A percentile compares a stretch with the other conserved stretches of the same genome.
Conservation (phyloP, 2,113 vertebrate genomes). For the Peromyscus leucopus region DNA sequence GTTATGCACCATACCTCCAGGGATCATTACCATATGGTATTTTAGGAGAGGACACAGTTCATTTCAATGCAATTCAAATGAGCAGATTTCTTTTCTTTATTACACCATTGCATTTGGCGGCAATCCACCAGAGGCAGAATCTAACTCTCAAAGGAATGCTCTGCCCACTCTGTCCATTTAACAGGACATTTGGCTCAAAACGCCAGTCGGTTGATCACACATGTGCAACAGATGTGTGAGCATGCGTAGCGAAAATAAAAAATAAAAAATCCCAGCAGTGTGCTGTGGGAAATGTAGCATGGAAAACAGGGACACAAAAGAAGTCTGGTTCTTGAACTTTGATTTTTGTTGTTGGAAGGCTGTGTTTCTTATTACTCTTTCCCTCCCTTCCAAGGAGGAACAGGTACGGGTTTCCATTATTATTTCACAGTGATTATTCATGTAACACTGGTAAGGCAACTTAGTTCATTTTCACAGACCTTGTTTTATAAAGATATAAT, state of each 20-base stretch:
- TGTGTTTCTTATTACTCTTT: constrained; percentile 84
- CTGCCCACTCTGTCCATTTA: constrained; percentile 91
- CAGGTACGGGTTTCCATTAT: constrained; percentile 76
- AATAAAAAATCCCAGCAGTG: constrained; percentile 88
- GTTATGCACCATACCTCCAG: constrained; percentile 85
- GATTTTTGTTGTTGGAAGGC: constrained; percentile 85
- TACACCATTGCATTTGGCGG: constrained; percentile 88
- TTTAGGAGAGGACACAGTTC: constrained; percentile 91
- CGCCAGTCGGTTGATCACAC: constrained; percentile 88
- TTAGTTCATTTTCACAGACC: constrained; percentile 82
- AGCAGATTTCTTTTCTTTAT: constrained; percentile 90
- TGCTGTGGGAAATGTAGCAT: constrained; percentile 88
- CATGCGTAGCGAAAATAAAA: constrained; percentile 88
- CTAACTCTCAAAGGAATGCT: constrained; percentile 88
- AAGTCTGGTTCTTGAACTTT: constrained; percentile 84
- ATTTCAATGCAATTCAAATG: constrained; percentile 89
- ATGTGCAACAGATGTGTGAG: constrained; percentile 91
- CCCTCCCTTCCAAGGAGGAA: constrained; percentile 64
- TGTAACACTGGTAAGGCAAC: constrained; percentile 80
- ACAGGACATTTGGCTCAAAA: constrained; percentile 89
- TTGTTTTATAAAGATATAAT: constrained; percentile 81
- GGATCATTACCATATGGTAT: constrained; percentile 88
- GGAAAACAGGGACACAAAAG: constrained; percentile 87
- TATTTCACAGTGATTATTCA: constrained; percentile 83
- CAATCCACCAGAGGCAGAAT: constrained; percentile 89